Conservation (phyloP, 2,113 vertebrate species). For the Sphyrna mokarran region DNA sequence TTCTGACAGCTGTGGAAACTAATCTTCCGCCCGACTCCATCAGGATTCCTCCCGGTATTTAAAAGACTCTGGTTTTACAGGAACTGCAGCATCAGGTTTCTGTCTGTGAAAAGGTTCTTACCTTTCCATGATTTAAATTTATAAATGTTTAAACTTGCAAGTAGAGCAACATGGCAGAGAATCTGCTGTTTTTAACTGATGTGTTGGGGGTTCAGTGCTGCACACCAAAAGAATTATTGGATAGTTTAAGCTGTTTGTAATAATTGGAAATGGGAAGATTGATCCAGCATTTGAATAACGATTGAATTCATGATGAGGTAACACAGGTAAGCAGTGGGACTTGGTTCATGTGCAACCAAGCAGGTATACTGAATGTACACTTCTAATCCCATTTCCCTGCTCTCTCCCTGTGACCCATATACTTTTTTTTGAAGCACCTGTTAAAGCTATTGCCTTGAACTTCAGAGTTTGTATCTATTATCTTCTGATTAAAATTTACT, state of each 20-base stretch:
- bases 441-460: neutral
- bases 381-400: neutral
- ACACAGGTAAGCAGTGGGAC: neutral
- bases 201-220: neutral
- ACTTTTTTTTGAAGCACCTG: no score
- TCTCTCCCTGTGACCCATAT: neutral
- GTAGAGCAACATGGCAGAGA: neutral
- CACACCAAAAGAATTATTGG: neutral
- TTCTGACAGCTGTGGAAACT: slow-evolving; percentile 19
- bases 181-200: neutral
- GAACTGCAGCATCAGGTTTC: neutral
- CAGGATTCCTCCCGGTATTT: neutral
- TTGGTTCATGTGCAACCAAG: neutral
- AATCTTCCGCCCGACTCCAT: neutral
- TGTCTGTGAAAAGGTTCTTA: neutral
- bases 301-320: neutral
- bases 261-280: neutral
- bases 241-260: neutral
- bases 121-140: neutral
- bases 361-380: neutral
- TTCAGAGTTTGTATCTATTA: neutral
- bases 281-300: neutral
- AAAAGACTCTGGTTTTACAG: neutral
- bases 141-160: neutral
- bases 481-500: neutral